Evolutionary conservation across 2,797 vertebrate species (phyloP).

Genomic region (Enteromius viviparus): DNA sequence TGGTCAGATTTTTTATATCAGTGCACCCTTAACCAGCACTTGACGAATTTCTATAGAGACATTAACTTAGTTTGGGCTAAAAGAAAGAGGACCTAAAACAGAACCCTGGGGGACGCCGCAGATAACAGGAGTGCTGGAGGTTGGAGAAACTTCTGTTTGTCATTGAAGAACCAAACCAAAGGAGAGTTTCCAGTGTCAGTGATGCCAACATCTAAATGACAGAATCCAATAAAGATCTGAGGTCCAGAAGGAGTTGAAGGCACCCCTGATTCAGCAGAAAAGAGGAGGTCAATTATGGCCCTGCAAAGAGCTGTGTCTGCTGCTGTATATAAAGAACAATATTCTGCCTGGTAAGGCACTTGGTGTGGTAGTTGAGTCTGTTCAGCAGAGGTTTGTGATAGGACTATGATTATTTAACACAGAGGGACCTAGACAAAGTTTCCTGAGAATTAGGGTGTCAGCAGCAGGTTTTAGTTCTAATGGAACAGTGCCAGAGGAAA

Average conservation of each 20-base stretch:
- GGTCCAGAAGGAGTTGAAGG: slow-evolving; percentile 18
- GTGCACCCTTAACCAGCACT: not conserved
- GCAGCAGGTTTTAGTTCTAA: slow-evolving; percentile 79
- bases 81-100: not conserved
- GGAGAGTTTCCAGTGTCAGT: slow-evolving; percentile 7
- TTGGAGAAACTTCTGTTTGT: slow-evolving; percentile 17
- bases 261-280: slow-evolving; percentile 66
- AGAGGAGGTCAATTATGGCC: slow-evolving; percentile 70
- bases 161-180: slow-evolving; percentile 14
- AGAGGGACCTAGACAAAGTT: slow-evolving; percentile 78
- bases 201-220: slow-evolving; percentile 21
- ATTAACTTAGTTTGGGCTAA: not conserved
- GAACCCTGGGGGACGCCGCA: not conserved
- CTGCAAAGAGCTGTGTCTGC: slow-evolving; percentile 2
- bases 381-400: slow-evolving; percentile 6
- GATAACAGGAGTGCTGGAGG: slow-evolving; percentile 14
- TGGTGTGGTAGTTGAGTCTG: not conserved
- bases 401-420: slow-evolving; percentile 66
- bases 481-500: slow-evolving; percentile 14
- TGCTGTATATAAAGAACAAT: not conserved
- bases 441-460: slow-evolving; percentile 81
- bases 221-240: slow-evolving; percentile 14
- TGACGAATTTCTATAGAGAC: not conserved
- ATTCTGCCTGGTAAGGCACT: slow-evolving; percentile 5
- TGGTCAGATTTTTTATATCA: not conserved